phyloP scores from a whole-genome alignment of 2,888 invertebrate genomes.

The Bibio marci region DNA sequence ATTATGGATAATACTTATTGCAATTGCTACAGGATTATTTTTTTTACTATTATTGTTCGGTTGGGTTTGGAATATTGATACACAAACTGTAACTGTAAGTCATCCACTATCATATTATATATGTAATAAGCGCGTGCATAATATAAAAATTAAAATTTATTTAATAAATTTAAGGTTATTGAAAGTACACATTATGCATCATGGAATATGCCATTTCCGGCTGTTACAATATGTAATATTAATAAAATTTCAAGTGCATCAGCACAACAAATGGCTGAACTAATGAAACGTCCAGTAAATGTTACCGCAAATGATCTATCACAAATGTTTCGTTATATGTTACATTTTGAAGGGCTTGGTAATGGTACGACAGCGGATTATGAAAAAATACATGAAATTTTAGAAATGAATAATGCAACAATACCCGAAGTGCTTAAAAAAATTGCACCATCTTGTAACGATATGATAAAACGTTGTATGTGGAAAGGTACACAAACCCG shows the following conservation, averaged over 20 bases:
- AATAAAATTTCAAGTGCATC: conserved; percentile 34
- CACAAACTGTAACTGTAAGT: conserved; percentile 41
- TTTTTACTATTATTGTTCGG: conserved; percentile 37
- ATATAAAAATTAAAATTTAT: too few relatives aligned
- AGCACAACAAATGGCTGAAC: conserved; percentile 21
- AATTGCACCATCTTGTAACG: conserved; percentile 34
- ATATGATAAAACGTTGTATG: conserved; percentile 35
- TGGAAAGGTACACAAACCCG: conserved; percentile 37
- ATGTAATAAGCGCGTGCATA: too few relatives aligned
- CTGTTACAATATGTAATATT: conserved; percentile 37
- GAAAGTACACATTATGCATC: conserved; percentile 36
- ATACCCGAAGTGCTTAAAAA: conserved; percentile 13
- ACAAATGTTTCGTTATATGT: conserved; percentile 13
- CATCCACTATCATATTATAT: too few relatives aligned
- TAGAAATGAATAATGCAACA: conserved; percentile 15
- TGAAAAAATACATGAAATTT: conserved; percentile 14
- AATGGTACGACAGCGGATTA: conserved; percentile 10
- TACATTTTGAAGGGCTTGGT: conserved; percentile 13
- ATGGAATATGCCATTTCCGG: conserved; percentile 40
- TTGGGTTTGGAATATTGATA: conserved; percentile 40
- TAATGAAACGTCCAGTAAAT: conserved; percentile 30
- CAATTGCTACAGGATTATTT: conserved; percentile 35
- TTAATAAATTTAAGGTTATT: conserved; percentile 22
- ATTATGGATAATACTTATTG: conserved; percentile 38
- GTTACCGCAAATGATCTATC: conserved; percentile 16